Percentiles rank a stretch among this genome's conserved stretches.
These are phyloP conservation scores for Semicossyphus pulcher DNA, from an alignment of 2,113 vertebrate genomes.

Conservation along the genomic window DNA sequence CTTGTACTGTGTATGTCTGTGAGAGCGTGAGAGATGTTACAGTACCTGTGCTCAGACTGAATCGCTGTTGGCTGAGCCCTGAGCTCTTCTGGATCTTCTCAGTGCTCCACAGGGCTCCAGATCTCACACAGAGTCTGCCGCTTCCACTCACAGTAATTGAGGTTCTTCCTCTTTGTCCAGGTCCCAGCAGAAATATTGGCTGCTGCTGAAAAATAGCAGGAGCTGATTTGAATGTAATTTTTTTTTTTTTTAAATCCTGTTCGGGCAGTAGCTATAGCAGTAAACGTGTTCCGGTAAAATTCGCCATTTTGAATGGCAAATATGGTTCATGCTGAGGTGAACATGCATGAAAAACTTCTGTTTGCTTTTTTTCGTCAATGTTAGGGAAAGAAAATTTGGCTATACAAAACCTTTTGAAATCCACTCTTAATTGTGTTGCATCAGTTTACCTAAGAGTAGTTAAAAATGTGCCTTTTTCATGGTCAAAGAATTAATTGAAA, in stretches of 20 bases:
- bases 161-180: slow-evolving; percentile 59
- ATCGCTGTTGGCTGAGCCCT: slow-evolving; percentile 42
- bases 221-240: not conserved
- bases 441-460: too few species aligned
- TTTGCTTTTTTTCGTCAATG: too few species aligned
- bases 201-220: slow-evolving; percentile 24
- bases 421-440: too few species aligned
- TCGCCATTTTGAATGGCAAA: too few species aligned
- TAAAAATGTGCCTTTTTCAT: too few species aligned
- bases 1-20: slow-evolving; percentile 17
- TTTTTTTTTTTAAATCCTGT: not conserved
- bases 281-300: too few species aligned
- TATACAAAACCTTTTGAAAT: too few species aligned
- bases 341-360: too few species aligned
- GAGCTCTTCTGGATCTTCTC: slow-evolving; percentile 52
- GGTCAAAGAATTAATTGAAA: too few species aligned
- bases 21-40: slow-evolving; percentile 35
- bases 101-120: slow-evolving; percentile 54
- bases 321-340: too few species aligned
- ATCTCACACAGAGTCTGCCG: slow-evolving; percentile 49
- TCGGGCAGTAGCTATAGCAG: too few species aligned
- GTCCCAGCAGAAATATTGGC: slow-evolving; percentile 41
- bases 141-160: slow-evolving; percentile 57
- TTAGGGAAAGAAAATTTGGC: too few species aligned
- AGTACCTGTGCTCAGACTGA: slow-evolving; percentile 61